Evolutionary conservation across 2,888 invertebrate species (phyloP).

Genomic region (Ceraclea dissimilis): DNA sequence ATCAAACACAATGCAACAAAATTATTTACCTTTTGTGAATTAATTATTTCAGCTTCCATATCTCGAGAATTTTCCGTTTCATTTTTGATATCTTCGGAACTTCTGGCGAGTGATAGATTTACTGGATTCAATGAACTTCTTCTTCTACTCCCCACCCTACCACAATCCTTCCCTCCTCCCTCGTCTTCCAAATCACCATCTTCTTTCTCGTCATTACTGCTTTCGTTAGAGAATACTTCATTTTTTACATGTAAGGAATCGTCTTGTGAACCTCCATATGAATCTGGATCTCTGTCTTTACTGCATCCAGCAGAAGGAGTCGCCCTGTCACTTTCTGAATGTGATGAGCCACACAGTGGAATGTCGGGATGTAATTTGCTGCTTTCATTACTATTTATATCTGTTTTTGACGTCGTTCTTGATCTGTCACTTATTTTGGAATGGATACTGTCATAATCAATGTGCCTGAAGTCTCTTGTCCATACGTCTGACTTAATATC

Average conservation of each 20-base stretch:
- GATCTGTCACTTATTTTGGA: constrained; percentile 45
- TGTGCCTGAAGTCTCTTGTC: constrained; percentile 47
- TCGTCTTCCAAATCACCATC: constrained; percentile 41
- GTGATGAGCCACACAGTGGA: constrained; percentile 44
- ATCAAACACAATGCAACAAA: too few species aligned
- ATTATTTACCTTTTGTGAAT: constrained; percentile 44
- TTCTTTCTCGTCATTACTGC: constrained; percentile 47
- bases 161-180: constrained; percentile 43
- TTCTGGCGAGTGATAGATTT: constrained; percentile 61
- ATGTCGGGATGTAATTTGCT: constrained; percentile 42
- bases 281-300: constrained; percentile 38
- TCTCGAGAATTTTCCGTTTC: constrained; percentile 49
- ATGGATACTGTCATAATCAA: constrained; percentile 41
- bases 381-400: constrained; percentile 48
- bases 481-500: constrained; percentile 80
- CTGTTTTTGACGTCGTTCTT: constrained; percentile 44
- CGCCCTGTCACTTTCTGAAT: constrained; percentile 45
- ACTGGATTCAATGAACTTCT: constrained; percentile 76
- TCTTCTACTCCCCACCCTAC: constrained; percentile 51
- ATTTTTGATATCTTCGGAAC: constrained; percentile 51
- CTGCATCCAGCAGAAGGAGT: constrained; percentile 45
- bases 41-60: constrained; percentile 46
- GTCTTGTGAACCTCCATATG: constrained; percentile 33
- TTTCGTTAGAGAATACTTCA: constrained; percentile 45
- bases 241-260: constrained; percentile 46